phyloP scores from a whole-genome alignment of 1,140 invertebrate species.

The Lycorma delicatula region DNA sequence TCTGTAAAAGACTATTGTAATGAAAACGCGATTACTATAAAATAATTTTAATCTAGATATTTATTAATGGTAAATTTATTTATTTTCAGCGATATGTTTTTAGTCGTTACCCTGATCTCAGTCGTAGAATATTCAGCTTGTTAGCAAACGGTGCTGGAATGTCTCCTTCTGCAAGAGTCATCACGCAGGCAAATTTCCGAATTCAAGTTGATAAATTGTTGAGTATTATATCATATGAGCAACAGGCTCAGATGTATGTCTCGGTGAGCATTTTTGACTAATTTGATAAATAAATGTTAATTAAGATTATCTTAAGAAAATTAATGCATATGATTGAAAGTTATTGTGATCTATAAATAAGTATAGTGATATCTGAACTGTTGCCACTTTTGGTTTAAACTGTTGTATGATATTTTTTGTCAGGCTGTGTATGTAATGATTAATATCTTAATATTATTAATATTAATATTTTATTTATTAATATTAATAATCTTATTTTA shows the following conservation, averaged over 20 bases:
- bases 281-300: too few relatives aligned
- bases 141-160: too few relatives aligned
- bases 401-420: too few relatives aligned
- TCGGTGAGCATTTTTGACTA: constrained; percentile 35
- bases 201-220: constrained; percentile 63
- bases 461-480: neutral
- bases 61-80: too few relatives aligned
- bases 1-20: too few relatives aligned
- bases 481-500: neutral
- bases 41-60: too few relatives aligned
- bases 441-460: too few relatives aligned
- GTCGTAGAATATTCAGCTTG: constrained; percentile 54
- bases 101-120: constrained; percentile 63
- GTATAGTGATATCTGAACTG: neutral
- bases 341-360: neutral
- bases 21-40: too few relatives aligned
- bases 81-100: constrained; percentile 65
- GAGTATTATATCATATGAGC: constrained; percentile 53
- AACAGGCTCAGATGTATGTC: constrained; percentile 56
- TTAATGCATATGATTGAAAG: neutral
- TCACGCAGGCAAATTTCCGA: constrained; percentile 49
- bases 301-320: too few relatives aligned
- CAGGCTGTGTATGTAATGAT: too few relatives aligned
- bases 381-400: too few relatives aligned
- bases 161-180: constrained; percentile 29